phyloP scores from a whole-genome alignment of 2,113 vertebrate genomes.

The Daphoenositta chrysoptera region DNA sequence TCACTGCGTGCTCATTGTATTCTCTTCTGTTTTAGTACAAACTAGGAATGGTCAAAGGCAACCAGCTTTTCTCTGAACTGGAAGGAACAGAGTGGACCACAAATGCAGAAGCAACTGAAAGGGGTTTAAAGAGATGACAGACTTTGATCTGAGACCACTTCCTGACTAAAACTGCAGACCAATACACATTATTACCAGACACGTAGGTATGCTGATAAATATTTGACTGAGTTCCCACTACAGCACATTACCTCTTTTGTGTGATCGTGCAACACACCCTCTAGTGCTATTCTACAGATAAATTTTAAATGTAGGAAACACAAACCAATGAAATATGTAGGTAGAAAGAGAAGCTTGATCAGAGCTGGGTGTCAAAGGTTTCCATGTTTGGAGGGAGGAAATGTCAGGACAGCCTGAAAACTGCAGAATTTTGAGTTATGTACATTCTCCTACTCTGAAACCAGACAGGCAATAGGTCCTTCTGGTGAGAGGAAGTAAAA shows the following conservation, averaged over 20 bases:
- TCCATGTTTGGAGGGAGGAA: not conserved
- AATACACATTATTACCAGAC: not conserved
- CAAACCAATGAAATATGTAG: not conserved
- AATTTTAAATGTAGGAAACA: not conserved
- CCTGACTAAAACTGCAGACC: not conserved
- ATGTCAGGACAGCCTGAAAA: not conserved
- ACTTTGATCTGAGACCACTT: constrained; percentile 10
- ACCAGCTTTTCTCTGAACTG: not conserved
- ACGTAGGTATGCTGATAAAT: not conserved
- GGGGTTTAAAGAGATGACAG: not conserved
- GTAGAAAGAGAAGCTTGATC: not conserved
- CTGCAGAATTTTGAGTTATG: not conserved
- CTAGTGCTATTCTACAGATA: not conserved
- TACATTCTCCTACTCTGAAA: not conserved
- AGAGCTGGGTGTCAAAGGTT: not conserved
- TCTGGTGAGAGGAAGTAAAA: not conserved
- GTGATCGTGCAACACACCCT: not conserved
- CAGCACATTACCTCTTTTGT: not conserved
- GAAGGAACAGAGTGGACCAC: not conserved
- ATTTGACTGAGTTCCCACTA: not conserved
- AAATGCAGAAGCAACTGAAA: not conserved
- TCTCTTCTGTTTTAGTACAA: not conserved
- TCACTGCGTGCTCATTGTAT: not conserved
- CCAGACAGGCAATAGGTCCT: not conserved
- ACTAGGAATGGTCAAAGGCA: not conserved